Conservation (phyloP, 2,797 vertebrate species). For the Carcharodon carcharias region DNA sequence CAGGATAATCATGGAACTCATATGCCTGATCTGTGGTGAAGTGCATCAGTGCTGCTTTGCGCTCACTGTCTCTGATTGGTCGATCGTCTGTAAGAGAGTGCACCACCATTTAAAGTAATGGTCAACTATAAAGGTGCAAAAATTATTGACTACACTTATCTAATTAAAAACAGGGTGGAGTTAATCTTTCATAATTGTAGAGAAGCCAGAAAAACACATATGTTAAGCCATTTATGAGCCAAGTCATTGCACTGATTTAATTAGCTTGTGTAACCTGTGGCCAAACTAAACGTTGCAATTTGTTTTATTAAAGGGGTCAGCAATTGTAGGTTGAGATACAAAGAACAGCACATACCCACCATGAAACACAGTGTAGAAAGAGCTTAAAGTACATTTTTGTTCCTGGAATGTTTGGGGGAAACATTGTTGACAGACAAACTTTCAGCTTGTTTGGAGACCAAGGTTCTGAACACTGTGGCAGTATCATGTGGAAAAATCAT, state of each 20-base stretch:
- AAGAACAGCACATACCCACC: background rate
- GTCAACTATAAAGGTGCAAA: background rate
- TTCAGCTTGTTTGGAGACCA: background rate
- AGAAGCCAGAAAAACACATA: background rate
- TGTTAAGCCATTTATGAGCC: background rate
- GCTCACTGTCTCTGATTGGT: constrained; percentile 62
- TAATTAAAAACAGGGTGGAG: background rate
- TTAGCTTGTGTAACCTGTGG: background rate
- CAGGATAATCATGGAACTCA: constrained; percentile 47
- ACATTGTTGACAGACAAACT: background rate
- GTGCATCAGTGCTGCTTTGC: constrained; percentile 60
- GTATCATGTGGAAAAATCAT: background rate
- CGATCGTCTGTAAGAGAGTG: constrained; percentile 54
- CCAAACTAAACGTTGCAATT: background rate
- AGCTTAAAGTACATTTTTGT: background rate
- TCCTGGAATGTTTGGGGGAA: background rate
- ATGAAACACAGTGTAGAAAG: background rate
- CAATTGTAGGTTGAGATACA: background rate
- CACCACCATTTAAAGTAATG: background rate
- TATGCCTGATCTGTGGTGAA: constrained; percentile 54
- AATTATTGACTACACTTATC: background rate
- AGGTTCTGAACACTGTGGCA: background rate
- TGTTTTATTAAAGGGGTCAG: background rate
- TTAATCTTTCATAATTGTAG: background rate
- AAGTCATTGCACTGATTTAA: background rate